Percentiles rank a stretch among this genome's conserved stretches.
These are phyloP conservation scores for Pseudochaenichthys georgianus DNA, from an alignment of 2,797 vertebrate genomes.

Conservation along the genomic window DNA sequence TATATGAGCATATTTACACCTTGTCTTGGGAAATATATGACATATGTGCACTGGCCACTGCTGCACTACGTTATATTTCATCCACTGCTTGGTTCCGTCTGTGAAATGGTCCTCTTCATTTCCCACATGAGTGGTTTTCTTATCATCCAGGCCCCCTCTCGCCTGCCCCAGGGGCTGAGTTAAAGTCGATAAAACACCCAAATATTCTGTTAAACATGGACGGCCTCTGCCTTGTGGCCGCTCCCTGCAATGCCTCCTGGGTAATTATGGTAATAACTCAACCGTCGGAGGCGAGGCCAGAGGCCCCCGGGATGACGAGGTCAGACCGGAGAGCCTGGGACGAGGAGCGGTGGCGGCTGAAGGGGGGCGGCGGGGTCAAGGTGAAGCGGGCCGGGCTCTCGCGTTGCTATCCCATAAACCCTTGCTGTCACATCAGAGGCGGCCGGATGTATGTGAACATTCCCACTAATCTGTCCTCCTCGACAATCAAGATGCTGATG, in stretches of 20 bases:
- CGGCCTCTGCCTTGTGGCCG: constrained; percentile 71
- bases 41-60: constrained; percentile 69
- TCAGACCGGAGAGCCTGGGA: constrained; percentile 66
- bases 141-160: constrained; percentile 74
- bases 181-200: constrained; percentile 92
- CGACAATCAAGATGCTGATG: constrained; percentile 76
- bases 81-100: constrained; percentile 81
- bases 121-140: constrained; percentile 93
- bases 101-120: constrained; percentile 88
- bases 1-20: constrained; percentile 81
- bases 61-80: constrained; percentile 80
- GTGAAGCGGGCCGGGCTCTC: constrained; percentile 56
- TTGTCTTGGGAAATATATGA: constrained; percentile 76
- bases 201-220: constrained; percentile 85
- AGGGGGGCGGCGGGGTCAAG: constrained; percentile 61
- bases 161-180: constrained; percentile 73
- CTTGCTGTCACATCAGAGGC: constrained; percentile 77
- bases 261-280: constrained; percentile 88
- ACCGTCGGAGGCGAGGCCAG: constrained; percentile 79
- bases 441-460: constrained; percentile 71
- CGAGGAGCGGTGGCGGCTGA: constrained; percentile 37
- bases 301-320: constrained; percentile 76
- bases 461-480: constrained; percentile 67
- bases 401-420: constrained; percentile 67
- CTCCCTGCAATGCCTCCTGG: constrained; percentile 79